Evolutionary conservation across 2,113 vertebrate species (phyloP).

Genomic region (Cynocephalus volans): DNA sequence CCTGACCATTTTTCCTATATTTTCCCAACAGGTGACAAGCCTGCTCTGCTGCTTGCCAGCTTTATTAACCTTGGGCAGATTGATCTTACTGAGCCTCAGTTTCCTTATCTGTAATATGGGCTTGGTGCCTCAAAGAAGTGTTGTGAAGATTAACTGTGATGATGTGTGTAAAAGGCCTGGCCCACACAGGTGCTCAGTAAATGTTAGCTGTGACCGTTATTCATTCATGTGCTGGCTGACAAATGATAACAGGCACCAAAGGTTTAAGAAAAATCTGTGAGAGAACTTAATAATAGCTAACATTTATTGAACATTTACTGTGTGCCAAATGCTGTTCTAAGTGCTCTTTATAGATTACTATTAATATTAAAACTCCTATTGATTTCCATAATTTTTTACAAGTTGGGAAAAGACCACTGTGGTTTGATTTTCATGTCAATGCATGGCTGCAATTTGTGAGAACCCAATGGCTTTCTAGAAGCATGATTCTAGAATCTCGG

Average conservation of each 20-base stretch:
- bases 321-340: neutral
- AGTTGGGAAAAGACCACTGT: neutral
- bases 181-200: accelerated
- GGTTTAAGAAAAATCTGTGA: slow-evolving; percentile 15
- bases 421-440: slow-evolving; percentile 28
- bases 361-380: slow-evolving; percentile 54
- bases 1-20: too few species aligned
- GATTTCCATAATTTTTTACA: slow-evolving; percentile 36
- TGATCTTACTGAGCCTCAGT: neutral
- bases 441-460: neutral
- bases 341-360: neutral
- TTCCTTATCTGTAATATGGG: neutral
- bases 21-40: too few species aligned
- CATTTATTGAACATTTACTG: neutral
- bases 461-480: neutral
- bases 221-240: neutral
- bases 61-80: neutral
- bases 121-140: neutral
- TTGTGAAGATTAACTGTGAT: neutral
- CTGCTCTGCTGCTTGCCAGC: neutral
- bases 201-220: neutral
- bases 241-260: neutral
- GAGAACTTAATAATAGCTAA: slow-evolving; percentile 9
- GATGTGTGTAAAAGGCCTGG: neutral
- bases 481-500: neutral